Conservation (phyloP, 2,797 vertebrate species). For the Notolabrus celidotus region DNA sequence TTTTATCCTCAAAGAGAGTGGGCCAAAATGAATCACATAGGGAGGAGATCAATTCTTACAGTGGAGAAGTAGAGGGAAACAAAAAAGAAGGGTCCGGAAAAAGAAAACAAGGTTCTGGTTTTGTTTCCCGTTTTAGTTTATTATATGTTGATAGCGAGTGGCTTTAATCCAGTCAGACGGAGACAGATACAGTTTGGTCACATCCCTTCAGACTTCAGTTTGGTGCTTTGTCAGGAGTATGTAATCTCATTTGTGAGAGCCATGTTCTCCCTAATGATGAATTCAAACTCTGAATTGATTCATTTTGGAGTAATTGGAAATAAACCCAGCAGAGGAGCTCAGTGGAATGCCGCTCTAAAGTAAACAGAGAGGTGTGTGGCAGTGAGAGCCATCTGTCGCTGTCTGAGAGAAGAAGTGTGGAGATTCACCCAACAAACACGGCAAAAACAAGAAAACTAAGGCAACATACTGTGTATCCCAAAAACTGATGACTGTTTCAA, state of each 20-base stretch:
- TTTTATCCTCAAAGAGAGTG: conserved; percentile 12
- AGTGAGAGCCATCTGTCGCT: conserved; percentile 50
- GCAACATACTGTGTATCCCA: not conserved
- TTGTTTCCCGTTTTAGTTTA: not conserved
- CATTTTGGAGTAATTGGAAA: conserved; percentile 60
- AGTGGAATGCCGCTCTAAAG: conserved; percentile 38
- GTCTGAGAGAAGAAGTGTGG: conserved; percentile 19
- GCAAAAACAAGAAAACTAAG: conserved; percentile 3
- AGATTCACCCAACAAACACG: not conserved
- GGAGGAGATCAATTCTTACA: not conserved
- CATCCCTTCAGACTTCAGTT: conserved; percentile 12
- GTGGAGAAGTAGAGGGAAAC: not conserved
- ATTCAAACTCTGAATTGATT: conserved; percentile 56
- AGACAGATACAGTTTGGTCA: conserved; percentile 29
- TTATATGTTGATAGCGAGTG: conserved; percentile 1
- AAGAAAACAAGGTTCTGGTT: not conserved
- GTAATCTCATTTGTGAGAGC: conserved; percentile 54
- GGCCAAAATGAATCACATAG: not conserved
- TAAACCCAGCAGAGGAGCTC: conserved; percentile 33
- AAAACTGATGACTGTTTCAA: not conserved
- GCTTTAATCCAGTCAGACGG: conserved; percentile 16
- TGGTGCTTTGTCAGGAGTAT: conserved; percentile 15
- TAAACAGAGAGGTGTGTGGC: conserved; percentile 53
- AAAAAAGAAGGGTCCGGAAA: not conserved
- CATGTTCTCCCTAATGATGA: conserved; percentile 48